Percentiles rank a stretch among this genome's conserved stretches.
These are phyloP conservation scores for Chaunax sp. DNA, from an alignment of 2,797 vertebrate genomes.

Conservation along the genomic window DNA sequence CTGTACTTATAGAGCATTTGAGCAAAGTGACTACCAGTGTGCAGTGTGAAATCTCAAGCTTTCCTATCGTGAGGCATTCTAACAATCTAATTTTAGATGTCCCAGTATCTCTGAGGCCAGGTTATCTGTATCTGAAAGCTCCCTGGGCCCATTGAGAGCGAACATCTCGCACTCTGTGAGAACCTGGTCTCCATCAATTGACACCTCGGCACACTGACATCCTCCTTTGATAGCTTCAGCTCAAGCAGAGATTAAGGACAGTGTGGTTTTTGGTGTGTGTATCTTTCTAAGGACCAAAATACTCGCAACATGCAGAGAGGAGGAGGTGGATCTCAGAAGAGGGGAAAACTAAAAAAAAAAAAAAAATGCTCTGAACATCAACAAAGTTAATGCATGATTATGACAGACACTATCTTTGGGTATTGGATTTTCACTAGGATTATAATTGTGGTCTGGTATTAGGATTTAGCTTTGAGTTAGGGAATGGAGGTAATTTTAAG, in stretches of 20 bases:
- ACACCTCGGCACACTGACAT: slow-evolving; percentile 66
- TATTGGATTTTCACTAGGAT: background rate
- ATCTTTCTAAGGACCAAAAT: slow-evolving; percentile 16
- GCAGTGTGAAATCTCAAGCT: slow-evolving; percentile 64
- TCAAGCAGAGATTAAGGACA: slow-evolving; percentile 35
- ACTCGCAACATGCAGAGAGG: slow-evolving; percentile 14
- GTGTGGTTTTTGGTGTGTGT: slow-evolving; percentile 22
- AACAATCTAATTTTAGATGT: slow-evolving; percentile 78
- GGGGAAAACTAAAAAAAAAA: background rate
- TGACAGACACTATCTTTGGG: background rate
- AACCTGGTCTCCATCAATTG: slow-evolving; percentile 71
- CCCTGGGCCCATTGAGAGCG: slow-evolving; percentile 45
- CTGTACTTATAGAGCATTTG: background rate
- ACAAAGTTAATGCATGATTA: background rate
- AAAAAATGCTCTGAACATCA: background rate
- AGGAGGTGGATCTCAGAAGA: background rate
- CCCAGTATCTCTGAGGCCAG: slow-evolving; percentile 60
- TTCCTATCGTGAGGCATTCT: slow-evolving; percentile 66
- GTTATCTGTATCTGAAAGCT: slow-evolving; percentile 64
- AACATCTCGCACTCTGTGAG: slow-evolving; percentile 34
- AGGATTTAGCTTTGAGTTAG: background rate
- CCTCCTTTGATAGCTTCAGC: slow-evolving; percentile 48
- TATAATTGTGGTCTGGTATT: too few relatives aligned
- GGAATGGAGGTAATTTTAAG: background rate
- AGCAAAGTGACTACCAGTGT: slow-evolving; percentile 56